Conservation (phyloP, 2,888 invertebrate genomes). For the Itoplectis maculator region DNA sequence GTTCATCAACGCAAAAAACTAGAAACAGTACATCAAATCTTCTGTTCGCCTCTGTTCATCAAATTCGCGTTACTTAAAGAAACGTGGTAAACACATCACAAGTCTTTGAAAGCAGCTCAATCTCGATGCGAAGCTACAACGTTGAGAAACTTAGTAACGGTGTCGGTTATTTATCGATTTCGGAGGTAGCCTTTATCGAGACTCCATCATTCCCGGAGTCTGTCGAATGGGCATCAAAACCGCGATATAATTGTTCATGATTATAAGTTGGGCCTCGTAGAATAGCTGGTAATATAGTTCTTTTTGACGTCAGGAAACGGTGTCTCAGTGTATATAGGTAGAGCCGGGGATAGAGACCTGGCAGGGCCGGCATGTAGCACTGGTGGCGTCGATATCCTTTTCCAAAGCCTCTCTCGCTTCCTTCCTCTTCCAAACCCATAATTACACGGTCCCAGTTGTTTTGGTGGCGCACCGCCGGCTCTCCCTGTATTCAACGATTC, state of each 20-base stretch:
- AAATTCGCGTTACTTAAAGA: not conserved
- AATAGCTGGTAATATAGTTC: slow-evolving; percentile 15
- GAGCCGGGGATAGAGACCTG: slow-evolving; percentile 32
- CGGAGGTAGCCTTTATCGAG: slow-evolving; percentile 37
- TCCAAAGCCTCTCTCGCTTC: slow-evolving; percentile 50
- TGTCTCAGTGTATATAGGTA: slow-evolving; percentile 11
- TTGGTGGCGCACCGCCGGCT: slow-evolving; percentile 53
- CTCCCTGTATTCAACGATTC: slow-evolving; percentile 12
- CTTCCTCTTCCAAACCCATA: slow-evolving; percentile 68
- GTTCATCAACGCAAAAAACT: no score
- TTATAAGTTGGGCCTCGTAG: slow-evolving; percentile 41
- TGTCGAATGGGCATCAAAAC: slow-evolving; percentile 25
- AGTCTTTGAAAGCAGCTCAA: not conserved
- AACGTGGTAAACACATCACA: not conserved
- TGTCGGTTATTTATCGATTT: slow-evolving; percentile 40
- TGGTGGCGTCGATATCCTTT: slow-evolving; percentile 54
- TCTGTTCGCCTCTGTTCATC: not conserved
- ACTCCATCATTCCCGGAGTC: slow-evolving; percentile 34
- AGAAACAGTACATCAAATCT: no score
- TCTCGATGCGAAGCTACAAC: not conserved
- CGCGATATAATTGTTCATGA: slow-evolving; percentile 43
- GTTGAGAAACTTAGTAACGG: slow-evolving; percentile 4
- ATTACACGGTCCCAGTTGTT: slow-evolving; percentile 72
- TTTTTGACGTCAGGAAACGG: slow-evolving; percentile 9
- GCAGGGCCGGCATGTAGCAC: slow-evolving; percentile 25